Base-by-base conservation (phyloP, 2,888 invertebrate species). In the Carabus problematicus region DNA sequence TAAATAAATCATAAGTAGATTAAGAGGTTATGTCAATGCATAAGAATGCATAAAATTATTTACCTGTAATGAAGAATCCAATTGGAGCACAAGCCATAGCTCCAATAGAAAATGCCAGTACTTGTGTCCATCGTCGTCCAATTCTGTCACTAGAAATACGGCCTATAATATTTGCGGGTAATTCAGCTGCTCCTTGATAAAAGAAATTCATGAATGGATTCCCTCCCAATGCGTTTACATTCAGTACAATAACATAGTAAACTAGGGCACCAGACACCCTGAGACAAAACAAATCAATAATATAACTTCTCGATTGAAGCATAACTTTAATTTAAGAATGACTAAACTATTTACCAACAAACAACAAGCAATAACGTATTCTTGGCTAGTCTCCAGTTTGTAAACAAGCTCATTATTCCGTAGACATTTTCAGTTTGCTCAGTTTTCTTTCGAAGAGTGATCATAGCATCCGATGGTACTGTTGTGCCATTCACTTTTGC, bases 111-210 rank as follows among this genome's bases (percentile, higher is more conserved):
- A 84, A 85, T 16, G 84, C 82, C 1, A 77, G 40, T 1, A 83
- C 80, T 72, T 84, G 84, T 6, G 85, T 83, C 76, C 84, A 82
- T 64, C 86, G 80, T 16, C 87, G 79, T 4, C 87, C 87, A 55
- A 82, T 79, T 64, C 76, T 83, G 74, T 87, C 85, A 64, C 84
- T 84, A 74, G 81, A 67, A 52, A 82, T 85, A 72, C 85, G 85
- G 43, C 86, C 89, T 55, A 88, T 69, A 58, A 88, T 78, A 76
- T 86, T 86, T 3, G 87, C 87, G 0, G 90, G 90, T 45, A 89
- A 80, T 79, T 90, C 90, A 18, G 86, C 86, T 42, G 87, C 74
- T 66, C 86, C 83, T 79, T 90, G 87, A 76, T 86, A 84, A 64
- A 88, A 84, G 77, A 87, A 89, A 78, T 88, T 89, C 71, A 89